phyloP scores from a whole-genome alignment of 2,113 vertebrate genomes.

The Melanerpes aurifrons region DNA sequence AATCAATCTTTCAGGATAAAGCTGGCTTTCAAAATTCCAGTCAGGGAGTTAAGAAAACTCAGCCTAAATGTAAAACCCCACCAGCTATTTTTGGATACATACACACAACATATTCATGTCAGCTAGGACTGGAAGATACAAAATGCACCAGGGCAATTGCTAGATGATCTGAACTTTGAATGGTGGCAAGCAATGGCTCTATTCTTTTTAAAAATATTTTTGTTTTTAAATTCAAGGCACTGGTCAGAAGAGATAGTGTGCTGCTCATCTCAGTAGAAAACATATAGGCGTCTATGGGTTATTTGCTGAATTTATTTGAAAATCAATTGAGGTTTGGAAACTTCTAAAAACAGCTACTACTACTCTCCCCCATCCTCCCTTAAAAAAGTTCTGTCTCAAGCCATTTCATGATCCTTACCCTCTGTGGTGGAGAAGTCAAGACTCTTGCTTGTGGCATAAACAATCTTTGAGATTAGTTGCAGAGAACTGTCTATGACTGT shows the following conservation, averaged over 20 bases:
- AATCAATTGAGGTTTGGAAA: neutral
- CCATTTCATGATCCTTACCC: neutral
- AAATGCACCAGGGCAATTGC: neutral
- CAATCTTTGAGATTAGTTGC: neutral
- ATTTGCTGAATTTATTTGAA: neutral
- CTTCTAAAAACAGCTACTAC: neutral
- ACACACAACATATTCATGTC: neutral
- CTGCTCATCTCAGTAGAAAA: neutral
- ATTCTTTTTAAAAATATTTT: neutral
- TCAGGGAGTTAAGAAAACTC: conserved; percentile 24
- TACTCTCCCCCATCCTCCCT: neutral
- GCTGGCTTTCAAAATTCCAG: conserved; percentile 42
- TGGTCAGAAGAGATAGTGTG: neutral
- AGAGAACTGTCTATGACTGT: neutral
- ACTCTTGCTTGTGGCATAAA: neutral
- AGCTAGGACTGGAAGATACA: neutral
- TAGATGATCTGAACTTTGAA: neutral
- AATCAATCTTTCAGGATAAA: conserved; percentile 37
- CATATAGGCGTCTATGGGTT: fast-evolving
- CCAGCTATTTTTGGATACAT: conserved; percentile 21
- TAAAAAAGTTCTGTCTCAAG: neutral
- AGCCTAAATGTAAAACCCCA: conserved; percentile 16
- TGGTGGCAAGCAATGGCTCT: neutral
- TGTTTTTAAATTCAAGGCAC: neutral
- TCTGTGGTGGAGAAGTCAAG: neutral